These are phyloP conservation scores for Chloromyia formosa DNA, from an alignment of 2,888 invertebrate genomes.

Conservation along the genomic window DNA sequence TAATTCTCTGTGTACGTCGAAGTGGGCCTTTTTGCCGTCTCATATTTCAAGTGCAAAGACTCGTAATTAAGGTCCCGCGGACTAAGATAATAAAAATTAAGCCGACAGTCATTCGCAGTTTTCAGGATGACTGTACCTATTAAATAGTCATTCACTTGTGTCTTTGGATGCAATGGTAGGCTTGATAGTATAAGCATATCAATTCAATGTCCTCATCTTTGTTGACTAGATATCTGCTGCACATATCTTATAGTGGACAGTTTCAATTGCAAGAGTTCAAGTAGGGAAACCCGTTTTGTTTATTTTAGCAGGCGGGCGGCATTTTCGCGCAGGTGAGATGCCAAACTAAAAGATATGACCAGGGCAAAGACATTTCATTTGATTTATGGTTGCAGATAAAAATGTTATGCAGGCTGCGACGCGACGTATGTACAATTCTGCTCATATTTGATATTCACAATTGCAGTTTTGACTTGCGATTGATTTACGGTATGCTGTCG, in stretches of 20 bases:
- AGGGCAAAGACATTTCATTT: constrained; percentile 47
- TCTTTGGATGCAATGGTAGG: neutral
- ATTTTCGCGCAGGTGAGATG: constrained; percentile 49
- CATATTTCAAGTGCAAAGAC: too few species aligned
- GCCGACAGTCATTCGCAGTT: neutral
- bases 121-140: neutral
- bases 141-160: neutral
- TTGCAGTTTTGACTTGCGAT: constrained; percentile 9
- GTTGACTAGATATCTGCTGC: constrained; percentile 4
- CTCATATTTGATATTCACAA: constrained; percentile 35
- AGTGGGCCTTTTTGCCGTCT: too few species aligned
- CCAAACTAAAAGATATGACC: constrained; percentile 47
- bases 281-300: constrained; percentile 35
- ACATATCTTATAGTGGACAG: constrained; percentile 23
- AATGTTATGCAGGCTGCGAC: constrained; percentile 40
- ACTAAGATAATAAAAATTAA: neutral
- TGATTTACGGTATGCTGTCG: neutral
- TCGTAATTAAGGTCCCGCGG: too few species aligned
- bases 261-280: constrained; percentile 11
- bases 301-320: constrained; percentile 35
- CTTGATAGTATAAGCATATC: neutral
- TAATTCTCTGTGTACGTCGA: too few species aligned
- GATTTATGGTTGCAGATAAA: constrained; percentile 48
- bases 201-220: constrained; percentile 9
- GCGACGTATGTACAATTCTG: constrained; percentile 41